Conservation (phyloP, 1,140 invertebrate genomes). For the Saccostrea glomerata region DNA sequence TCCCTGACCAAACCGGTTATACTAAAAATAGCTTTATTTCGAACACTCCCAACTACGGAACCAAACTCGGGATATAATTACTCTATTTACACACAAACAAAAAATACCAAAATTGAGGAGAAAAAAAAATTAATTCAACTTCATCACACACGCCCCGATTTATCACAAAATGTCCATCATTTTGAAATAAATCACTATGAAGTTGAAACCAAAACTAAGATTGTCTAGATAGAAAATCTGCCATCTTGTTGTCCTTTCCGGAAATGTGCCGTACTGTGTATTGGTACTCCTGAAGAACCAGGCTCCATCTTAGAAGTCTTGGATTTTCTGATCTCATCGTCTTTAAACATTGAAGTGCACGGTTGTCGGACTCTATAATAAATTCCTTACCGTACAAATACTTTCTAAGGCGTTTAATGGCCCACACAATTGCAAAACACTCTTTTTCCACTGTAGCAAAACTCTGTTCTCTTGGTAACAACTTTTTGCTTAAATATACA, state of each 20-base stretch:
- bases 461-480: not conserved
- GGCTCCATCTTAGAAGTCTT: not conserved
- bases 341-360: not conserved
- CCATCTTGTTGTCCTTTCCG: constrained; percentile 4
- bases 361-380: constrained; percentile 35
- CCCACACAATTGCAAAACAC: constrained; percentile 40
- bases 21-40: no score
- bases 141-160: no score
- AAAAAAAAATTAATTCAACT: no score
- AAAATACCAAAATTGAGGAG: no score
- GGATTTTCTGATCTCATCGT: constrained; percentile 13
- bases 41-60: no score
- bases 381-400: constrained; percentile 19
- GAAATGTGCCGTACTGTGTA: no score
- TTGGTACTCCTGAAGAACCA: constrained; percentile 24
- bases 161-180: no score
- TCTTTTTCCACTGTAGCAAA: constrained; percentile 42
- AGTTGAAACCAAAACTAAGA: not conserved
- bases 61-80: no score
- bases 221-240: no score
- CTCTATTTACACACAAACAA: no score
- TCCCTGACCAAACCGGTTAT: no score
- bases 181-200: not conserved
- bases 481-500: constrained; percentile 25
- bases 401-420: not conserved